These are phyloP conservation scores for Artemisiospiza belli DNA, from an alignment of 2,113 vertebrate genomes.

Conservation along the genomic window DNA sequence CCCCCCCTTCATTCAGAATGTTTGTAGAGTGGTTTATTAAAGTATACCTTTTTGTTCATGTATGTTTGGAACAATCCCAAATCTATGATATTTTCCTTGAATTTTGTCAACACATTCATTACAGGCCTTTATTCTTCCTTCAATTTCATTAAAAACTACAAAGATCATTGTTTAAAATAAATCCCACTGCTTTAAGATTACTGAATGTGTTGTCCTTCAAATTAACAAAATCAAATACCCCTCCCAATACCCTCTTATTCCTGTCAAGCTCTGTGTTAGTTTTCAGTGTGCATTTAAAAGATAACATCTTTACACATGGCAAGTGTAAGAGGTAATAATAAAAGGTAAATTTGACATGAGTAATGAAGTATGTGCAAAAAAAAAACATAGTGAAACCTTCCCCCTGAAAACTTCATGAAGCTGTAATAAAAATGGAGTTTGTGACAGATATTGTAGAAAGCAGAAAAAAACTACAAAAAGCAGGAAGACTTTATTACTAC, in stretches of 20 bases:
- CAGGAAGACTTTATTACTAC: not conserved
- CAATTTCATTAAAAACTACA: not conserved
- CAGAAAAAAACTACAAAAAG: not conserved
- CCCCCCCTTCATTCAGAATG: slow-evolving; percentile 77
- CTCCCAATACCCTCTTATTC: not conserved
- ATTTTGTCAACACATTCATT: not conserved
- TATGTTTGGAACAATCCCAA: slow-evolving; percentile 54
- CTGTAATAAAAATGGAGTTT: not conserved
- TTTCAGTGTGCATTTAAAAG: not conserved
- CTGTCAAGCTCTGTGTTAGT: not conserved
- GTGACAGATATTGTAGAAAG: not conserved
- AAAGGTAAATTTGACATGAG: not conserved
- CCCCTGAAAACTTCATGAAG: not conserved
- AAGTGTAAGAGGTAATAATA: not conserved
- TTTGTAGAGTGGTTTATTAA: slow-evolving; percentile 86
- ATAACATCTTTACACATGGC: not conserved
- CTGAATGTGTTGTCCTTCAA: not conserved
- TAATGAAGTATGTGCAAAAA: not conserved
- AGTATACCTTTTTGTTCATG: slow-evolving; percentile 75
- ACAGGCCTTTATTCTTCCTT: not conserved
- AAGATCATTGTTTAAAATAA: not conserved
- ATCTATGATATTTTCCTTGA: slow-evolving; percentile 64
- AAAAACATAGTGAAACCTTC: not conserved
- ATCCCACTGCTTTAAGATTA: not conserved
- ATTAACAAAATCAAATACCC: not conserved